Base-by-base conservation (phyloP, 1,140 invertebrate species). In the Drosophila erecta region DNA sequence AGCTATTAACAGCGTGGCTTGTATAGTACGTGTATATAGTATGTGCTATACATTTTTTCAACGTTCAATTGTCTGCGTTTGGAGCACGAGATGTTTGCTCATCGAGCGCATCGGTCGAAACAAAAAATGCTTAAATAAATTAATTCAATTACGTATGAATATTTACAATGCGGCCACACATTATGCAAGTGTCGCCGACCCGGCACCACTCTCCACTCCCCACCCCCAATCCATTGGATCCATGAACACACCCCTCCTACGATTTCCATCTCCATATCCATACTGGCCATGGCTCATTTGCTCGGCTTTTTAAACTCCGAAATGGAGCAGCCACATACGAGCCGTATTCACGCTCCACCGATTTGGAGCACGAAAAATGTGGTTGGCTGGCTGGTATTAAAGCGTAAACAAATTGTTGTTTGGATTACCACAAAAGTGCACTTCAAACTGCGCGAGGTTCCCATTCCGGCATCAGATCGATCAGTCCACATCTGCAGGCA, bases 91-190 rank as follows among this genome's bases (percentile, higher is more conserved):
- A 70, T 70, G 35, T 56, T 69, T 69, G 66, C 49, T 60, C 56
- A 50, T 35, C 40, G 70, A 51, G 58, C 51, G 72, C 57, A 51
- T 60, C 41, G 69, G 58, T 38, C 58, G 61, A 53, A 56, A 50
- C 57, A 17, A 78, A 73, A 66, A 58, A 65, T 44, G 53, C 53
- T 77, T 70, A 87, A 71, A 61, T 64, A 90, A 81, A 90, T 87
- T 90, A 86, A 86, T 90, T 84, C 72, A 89, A 89, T 89, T 87
- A 87, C 84, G 76, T 81, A 74, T 85, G 60, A 74, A 74, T 84
- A 89, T 89, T 78, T 74, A 89, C 84, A 84, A 60, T 83, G 79
- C 77, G 73, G 67, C 53, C 61, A 59, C 76, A 75, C 77, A 89
- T 89, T 89, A 89, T 89, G 84, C 84, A 80, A 89, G 84, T 89